These are phyloP conservation scores for Tupaia chinensis DNA, from an alignment of 2,113 vertebrate species.

Conservation along the genomic window DNA sequence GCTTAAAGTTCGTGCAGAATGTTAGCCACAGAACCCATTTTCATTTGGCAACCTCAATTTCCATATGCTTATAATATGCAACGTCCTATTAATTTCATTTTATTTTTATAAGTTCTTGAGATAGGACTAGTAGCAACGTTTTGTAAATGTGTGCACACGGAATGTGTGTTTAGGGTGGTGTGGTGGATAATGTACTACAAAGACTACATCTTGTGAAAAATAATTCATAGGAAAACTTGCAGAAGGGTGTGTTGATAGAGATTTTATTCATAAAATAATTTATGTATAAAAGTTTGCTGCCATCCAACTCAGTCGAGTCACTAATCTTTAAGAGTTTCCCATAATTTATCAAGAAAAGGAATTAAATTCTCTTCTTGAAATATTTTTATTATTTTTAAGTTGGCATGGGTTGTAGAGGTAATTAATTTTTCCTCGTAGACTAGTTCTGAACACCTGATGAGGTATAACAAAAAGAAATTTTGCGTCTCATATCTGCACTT, in stretches of 20 bases:
- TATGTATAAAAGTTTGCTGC: background rate
- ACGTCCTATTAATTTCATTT: background rate
- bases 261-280: background rate
- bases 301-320: background rate
- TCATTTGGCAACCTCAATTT: background rate
- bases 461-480: constrained; percentile 43
- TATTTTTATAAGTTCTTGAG: background rate
- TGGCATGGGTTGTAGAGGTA: constrained; percentile 35
- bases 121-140: background rate
- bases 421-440: constrained; percentile 71
- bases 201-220: background rate
- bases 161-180: background rate
- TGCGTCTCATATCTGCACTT: constrained; percentile 3
- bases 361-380: constrained; percentile 41
- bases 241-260: background rate
- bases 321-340: background rate
- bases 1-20: background rate
- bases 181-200: background rate
- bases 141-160: background rate
- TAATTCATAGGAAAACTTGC: background rate
- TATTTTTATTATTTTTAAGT: background rate
- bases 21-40: background rate
- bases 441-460: constrained; percentile 47
- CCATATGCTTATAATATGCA: background rate
- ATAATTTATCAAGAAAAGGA: constrained; percentile 38